Evolutionary conservation across 1,140 invertebrate genomes (phyloP).

Genomic region (Drosophila elegans): DNA sequence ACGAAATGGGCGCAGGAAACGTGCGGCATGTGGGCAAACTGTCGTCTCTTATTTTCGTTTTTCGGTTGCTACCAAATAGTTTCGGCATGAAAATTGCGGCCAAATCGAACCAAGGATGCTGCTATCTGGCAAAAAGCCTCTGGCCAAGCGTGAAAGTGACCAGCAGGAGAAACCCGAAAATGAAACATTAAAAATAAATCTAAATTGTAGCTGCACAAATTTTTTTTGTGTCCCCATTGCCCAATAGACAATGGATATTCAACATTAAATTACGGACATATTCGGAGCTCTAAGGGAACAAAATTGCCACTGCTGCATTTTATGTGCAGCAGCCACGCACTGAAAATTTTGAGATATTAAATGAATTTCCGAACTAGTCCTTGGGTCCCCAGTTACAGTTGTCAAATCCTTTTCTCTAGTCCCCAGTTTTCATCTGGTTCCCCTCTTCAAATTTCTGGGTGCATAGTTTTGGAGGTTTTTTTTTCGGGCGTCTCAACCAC

Average conservation of each 20-base stretch:
- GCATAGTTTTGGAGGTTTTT: constrained; percentile 65
- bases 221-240: constrained; percentile 24
- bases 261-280: constrained; percentile 55
- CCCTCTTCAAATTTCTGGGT: constrained; percentile 10
- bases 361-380: constrained; percentile 68
- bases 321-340: constrained; percentile 22
- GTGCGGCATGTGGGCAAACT: constrained; percentile 68
- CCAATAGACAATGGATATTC: constrained; percentile 61
- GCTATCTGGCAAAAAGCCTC: constrained; percentile 39
- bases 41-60: constrained; percentile 51
- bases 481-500: constrained; percentile 26
- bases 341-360: constrained; percentile 67
- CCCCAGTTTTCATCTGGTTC: too few relatives aligned
- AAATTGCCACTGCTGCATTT: constrained; percentile 29
- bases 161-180: constrained; percentile 29
- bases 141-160: constrained; percentile 68
- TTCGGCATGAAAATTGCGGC: constrained; percentile 68
- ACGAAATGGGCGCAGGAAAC: constrained; percentile 61
- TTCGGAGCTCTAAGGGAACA: constrained; percentile 18
- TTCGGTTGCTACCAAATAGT: constrained; percentile 52
- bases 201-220: constrained; percentile 57
- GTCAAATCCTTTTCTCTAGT: constrained; percentile 15
- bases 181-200: constrained; percentile 76
- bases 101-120: constrained; percentile 59
- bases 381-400: constrained; percentile 60